Base-by-base conservation (phyloP, 2,113 vertebrate genomes). In the Anarhynchus alexandrinus region DNA sequence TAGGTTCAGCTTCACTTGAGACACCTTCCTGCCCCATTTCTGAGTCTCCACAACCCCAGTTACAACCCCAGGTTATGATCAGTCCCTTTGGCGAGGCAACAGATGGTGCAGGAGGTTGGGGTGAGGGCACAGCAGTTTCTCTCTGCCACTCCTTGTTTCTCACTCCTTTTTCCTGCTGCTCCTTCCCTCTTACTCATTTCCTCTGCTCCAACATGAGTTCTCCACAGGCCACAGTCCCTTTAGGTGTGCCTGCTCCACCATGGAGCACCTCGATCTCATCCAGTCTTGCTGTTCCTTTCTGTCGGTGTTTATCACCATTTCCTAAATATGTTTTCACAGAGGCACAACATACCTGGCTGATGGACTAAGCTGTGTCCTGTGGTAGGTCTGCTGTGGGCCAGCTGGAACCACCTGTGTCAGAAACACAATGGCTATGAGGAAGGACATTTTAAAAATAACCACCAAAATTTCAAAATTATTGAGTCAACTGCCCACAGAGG, bases 41-140 rank as follows among this genome's bases (percentile, higher is more conserved):
- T 7, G 36, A 47, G 12, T 20, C 55, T 70, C 34, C 36, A 66
- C 9, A 49, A 1, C 4, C 7, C 6, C 5, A 5, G 22, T n/a
- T 38, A 27, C 32, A 11, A 19, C 29, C 43, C 11, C 29, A 61
- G 40, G 26, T 42, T 61, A 15, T n/a, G 23, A 4, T 57, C 40
- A 47, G 15, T 10, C 6, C 5, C 70, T 49, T 64, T 0, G 0
- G 6, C 2, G 1, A 72, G 38, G n/a, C 2, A 3, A 23, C 1
- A 3, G 27, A 9, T 0, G 2, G 13, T 40, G 7, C 29, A 5
- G 2, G 5, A 66, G 13, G 6, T 0, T 82, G 26, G 15, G 23
- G 9, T 66, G 9, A 47, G 10, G 12, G 26, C 17, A 57, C 17
- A 52, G 12, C 1, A 5, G 32, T 42, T 45, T 77, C 29, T 62